These are phyloP conservation scores for Lacanobia oleracea DNA, from an alignment of 2,888 invertebrate genomes.

Conservation along the genomic window DNA sequence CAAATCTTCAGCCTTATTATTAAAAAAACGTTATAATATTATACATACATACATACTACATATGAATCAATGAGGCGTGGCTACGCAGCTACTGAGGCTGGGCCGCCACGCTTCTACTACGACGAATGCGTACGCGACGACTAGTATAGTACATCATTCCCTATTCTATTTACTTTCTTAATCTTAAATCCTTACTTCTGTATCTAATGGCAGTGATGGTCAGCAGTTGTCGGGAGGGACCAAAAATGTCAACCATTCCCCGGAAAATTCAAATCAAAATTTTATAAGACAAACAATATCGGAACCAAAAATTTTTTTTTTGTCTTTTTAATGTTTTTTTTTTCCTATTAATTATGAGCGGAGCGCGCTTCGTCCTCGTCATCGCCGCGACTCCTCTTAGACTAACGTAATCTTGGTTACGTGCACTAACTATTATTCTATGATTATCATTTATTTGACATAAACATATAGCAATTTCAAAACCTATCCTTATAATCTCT, in stretches of 20 bases:
- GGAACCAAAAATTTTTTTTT: conserved; percentile 68
- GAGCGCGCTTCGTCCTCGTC: conserved; percentile 58
- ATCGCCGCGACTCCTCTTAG: conserved; percentile 63
- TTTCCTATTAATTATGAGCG: conserved; percentile 65
- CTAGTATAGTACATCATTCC: conserved; percentile 66
- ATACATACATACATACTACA: conserved; percentile 35
- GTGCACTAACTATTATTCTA: conserved; percentile 64
- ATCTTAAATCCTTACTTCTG: conserved; percentile 76
- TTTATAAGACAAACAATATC: conserved; percentile 74
- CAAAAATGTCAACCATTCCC: conserved; percentile 75
- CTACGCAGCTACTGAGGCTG: conserved; percentile 44
- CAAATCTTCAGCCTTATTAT: conserved; percentile 58
- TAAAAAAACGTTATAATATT: conserved; percentile 31
- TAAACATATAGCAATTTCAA: conserved; percentile 61
- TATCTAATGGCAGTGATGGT: conserved; percentile 87
- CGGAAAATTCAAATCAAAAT: conserved; percentile 76
- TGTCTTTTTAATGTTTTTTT: conserved; percentile 62
- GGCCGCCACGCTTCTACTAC: conserved; percentile 31
- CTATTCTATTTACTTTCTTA: conserved; percentile 75
- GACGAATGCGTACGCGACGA: conserved; percentile 51
- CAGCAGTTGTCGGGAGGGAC: conserved; percentile 86
- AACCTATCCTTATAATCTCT: conserved; percentile 64
- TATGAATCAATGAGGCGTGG: conserved; percentile 30
- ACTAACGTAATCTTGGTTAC: conserved; percentile 65
- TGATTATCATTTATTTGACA: conserved; percentile 64